These are phyloP conservation scores for Mycalesis mineus DNA, from an alignment of 2,888 invertebrate genomes.

Conservation along the genomic window DNA sequence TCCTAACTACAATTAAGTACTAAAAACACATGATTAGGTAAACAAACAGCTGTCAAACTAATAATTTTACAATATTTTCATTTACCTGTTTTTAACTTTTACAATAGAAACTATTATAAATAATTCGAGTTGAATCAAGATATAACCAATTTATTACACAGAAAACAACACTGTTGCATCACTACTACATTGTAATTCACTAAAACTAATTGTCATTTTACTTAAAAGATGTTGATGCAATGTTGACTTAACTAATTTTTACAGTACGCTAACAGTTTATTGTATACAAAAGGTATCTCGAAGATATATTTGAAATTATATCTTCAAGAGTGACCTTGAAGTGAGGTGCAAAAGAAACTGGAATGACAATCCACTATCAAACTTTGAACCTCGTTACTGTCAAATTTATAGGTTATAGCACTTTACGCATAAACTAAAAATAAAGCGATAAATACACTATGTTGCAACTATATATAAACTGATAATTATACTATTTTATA, in stretches of 20 bases:
- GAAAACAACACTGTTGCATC: slow-evolving; percentile 2
- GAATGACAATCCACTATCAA: slow-evolving; percentile 56
- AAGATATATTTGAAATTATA: neutral
- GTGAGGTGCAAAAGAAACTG: slow-evolving; percentile 44
- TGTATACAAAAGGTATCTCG: neutral
- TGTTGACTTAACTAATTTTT: neutral
- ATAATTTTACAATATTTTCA: neutral
- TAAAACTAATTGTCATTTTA: slow-evolving; percentile 3
- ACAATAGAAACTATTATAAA: no score
- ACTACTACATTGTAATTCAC: neutral
- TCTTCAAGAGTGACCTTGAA: slow-evolving; percentile 48
- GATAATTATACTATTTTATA: slow-evolving; percentile 38
- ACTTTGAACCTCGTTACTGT: slow-evolving; percentile 68
- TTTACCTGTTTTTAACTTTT: neutral
- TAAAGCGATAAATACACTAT: slow-evolving; percentile 18
- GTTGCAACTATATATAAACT: slow-evolving; percentile 29
- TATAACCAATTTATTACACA: neutral
- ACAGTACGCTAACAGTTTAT: neutral
- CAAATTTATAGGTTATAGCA: slow-evolving; percentile 70
- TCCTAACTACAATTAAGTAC: neutral
- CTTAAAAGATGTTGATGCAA: neutral
- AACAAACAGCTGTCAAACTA: neutral
- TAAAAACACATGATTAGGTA: neutral
- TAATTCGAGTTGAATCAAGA: neutral
- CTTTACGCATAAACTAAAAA: slow-evolving; percentile 38